phyloP scores from a whole-genome alignment of 2,797 vertebrate species.

The Parauchenoglanis punctatus region DNA sequence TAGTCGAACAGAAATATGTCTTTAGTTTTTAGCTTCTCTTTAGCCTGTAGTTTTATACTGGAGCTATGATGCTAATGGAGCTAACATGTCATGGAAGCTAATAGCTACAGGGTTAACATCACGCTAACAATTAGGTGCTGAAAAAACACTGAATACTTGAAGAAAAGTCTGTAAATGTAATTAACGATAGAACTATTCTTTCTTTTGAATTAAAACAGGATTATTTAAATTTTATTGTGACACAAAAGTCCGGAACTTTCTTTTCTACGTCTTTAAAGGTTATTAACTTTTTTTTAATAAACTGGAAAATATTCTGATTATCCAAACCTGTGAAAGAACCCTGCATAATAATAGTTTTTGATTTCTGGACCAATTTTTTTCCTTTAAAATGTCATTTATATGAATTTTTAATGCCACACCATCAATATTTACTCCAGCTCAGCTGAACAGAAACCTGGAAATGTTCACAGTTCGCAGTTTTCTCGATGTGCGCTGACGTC shows the following conservation, averaged over 20 bases:
- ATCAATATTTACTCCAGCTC: neutral
- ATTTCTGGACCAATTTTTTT: too few species aligned
- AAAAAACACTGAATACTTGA: neutral
- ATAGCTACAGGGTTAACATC: too few species aligned
- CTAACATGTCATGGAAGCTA: too few species aligned
- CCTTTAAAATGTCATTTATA: slow-evolving; percentile 7
- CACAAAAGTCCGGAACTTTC: neutral
- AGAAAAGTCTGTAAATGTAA: neutral
- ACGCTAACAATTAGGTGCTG: neutral
- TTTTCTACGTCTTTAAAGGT: neutral
- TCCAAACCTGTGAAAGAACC: neutral
- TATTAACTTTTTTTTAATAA: neutral
- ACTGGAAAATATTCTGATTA: neutral
- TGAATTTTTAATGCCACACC: neutral
- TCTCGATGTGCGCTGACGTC: neutral
- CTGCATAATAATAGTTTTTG: neutral
- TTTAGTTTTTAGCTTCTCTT: neutral
- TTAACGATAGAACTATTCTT: too few species aligned
- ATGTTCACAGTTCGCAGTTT: neutral
- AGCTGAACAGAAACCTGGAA: neutral
- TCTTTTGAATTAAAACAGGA: neutral
- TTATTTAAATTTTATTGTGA: neutral
- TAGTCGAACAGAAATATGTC: neutral
- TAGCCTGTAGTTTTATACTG: neutral
- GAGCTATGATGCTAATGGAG: too few species aligned